Percentiles rank a stretch among this genome's conserved stretches.
Conservation (phyloP, 2,888 invertebrate species). For the Hybos culiciformis region DNA sequence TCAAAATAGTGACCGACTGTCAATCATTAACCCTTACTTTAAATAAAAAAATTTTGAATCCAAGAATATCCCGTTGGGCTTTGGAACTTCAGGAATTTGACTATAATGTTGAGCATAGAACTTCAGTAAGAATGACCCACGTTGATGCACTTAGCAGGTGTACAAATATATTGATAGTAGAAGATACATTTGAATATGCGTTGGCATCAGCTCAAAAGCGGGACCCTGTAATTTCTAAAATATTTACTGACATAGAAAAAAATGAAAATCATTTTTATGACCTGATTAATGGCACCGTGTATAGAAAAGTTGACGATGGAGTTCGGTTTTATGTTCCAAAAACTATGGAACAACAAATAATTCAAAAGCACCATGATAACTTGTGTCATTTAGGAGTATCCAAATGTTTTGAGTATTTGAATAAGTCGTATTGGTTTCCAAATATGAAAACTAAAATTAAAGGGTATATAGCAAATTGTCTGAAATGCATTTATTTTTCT, state of each 20-base stretch:
- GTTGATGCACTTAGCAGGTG: conserved; percentile 21
- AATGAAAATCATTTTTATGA: conserved; percentile 7
- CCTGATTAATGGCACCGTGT: conserved; percentile 9
- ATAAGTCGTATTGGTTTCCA: conserved; percentile 22
- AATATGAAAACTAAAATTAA: too few relatives aligned
- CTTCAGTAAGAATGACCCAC: conserved; percentile 21
- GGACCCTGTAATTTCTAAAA: conserved; percentile 15
- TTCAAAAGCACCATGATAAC: conserved; percentile 18
- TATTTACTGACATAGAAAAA: conserved; percentile 14
- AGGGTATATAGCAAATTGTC: too few relatives aligned
- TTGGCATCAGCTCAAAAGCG: conserved; percentile 10
- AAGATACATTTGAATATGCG: conserved; percentile 5
- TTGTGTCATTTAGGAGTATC: conserved; percentile 22
- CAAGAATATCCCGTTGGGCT: too few relatives aligned
- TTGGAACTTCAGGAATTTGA: too few relatives aligned
- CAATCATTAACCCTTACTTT: too few relatives aligned
- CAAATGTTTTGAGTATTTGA: conserved; percentile 16
- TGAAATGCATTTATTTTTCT: too few relatives aligned
- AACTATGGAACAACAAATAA: conserved; percentile 15
- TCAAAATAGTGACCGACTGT: too few relatives aligned
- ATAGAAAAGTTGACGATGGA: conserved; percentile 7
- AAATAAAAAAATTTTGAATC: too few relatives aligned
- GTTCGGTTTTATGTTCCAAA: conserved; percentile 13
- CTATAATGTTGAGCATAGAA: conserved; percentile 17
- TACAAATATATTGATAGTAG: conserved; percentile 9